phyloP scores from a whole-genome alignment of 1,140 invertebrate genomes.

The Lepidurus couesii region DNA sequence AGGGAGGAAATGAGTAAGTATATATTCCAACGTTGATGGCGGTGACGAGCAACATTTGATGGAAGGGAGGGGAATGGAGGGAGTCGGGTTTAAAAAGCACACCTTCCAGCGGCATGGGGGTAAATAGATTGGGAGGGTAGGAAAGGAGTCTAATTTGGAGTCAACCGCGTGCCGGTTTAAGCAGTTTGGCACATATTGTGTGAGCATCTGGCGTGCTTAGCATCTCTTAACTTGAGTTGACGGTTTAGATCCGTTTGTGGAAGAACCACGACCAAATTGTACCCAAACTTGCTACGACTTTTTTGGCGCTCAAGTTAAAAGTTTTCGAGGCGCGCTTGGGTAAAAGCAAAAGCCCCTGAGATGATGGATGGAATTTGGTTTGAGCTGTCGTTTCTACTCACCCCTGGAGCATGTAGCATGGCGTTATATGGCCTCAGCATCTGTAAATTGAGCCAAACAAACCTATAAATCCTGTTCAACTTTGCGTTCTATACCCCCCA shows the following conservation, averaged over 20 bases:
- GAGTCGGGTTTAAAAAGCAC: not conserved
- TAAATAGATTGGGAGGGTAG: not conserved
- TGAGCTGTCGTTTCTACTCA: not conserved
- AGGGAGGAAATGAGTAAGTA: not conserved
- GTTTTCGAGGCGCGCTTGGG: not conserved
- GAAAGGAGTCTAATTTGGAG: not conserved
- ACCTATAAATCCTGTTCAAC: not conserved
- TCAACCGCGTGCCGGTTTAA: not conserved
- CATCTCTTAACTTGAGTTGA: not conserved
- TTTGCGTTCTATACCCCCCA: not conserved
- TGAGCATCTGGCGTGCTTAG: slow-evolving; percentile 17
- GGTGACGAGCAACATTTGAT: slow-evolving; percentile 18
- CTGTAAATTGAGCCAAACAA: not conserved
- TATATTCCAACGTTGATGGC: not conserved
- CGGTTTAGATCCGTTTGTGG: not conserved
- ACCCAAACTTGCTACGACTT: too few relatives aligned
- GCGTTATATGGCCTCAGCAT: not conserved
- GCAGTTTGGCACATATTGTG: slow-evolving; percentile 3
- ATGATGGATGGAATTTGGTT: slow-evolving; percentile 10
- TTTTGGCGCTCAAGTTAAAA: not conserved
- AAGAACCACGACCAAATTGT: not conserved
- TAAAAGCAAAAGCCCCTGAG: not conserved
- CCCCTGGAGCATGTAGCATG: not conserved
- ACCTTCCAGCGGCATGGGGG: not conserved
- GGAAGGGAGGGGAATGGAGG: not conserved